Evolutionary conservation across 1,140 invertebrate species (phyloP), one percentile per base, ranked within the genome.

Genomic region (Bombus haemorrhoidalis): DNA sequence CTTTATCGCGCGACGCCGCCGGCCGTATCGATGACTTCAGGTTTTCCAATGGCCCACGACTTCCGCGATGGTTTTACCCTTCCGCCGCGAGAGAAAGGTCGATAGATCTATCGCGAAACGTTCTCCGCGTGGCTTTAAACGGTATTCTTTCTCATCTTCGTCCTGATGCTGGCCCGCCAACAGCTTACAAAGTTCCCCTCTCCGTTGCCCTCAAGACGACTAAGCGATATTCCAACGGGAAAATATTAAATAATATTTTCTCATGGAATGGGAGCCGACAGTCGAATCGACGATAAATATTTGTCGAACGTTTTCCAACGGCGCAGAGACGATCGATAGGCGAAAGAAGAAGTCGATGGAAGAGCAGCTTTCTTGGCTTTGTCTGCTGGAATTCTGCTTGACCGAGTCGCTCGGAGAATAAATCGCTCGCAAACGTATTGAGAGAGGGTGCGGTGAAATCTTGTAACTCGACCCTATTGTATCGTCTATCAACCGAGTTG

Each of bases 1-100:
- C 80, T 89, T 89, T 86, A 86, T 89, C 77, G 57, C 53, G 62
- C 64, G 66, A 76, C 64, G 73, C 74, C 80, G 69, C 32, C 57
- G 76, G 87, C 43, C 64, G 73, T 86, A 86, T 89, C 85, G 77
- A 83, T 84, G 88, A 89, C 86, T 86, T 83, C 74, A 77, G 57
- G 62, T 41, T 81, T 43, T 47, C 59, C 84, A 81, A 85, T 85
- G 83, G 69, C 32, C 66, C 75, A 66, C 62, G 75, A 62, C 75
- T 84, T 79, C 82, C 82, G 75, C 37, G 34, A 25, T 72, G 25
- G 66, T 43, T 79, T 68, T 32, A 28, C 57, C 41, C 57, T 85
- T 85, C 76, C 39, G 32, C 39, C 34, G 5, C 68, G 28, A 43
- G 22, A 80, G 41, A 12, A 37, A 78, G 59, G 3, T 57, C 57